Evolutionary conservation across 2,797 vertebrate genomes (phyloP).

Genomic region (Nyctibius grandis): DNA sequence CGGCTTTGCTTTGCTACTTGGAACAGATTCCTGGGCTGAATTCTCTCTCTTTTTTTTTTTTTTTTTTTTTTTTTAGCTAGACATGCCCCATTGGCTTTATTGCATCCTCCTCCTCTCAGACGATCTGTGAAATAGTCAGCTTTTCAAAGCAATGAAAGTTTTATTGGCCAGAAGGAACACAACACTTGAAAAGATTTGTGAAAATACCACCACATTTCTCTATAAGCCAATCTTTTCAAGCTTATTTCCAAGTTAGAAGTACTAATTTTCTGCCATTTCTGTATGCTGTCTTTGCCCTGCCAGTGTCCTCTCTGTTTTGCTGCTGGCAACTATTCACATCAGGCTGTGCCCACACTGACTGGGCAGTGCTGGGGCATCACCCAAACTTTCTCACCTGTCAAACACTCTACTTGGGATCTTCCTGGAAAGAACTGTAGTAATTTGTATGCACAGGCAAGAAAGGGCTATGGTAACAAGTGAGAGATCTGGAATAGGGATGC

Average conservation of each 20-base stretch:
- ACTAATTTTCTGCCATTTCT: neutral
- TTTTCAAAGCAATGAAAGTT: neutral
- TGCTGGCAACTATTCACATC: neutral
- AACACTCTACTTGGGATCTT: neutral
- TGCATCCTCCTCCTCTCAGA: neutral
- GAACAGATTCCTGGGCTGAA: neutral
- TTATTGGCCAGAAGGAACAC: neutral
- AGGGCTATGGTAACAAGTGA: neutral
- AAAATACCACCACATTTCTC: neutral
- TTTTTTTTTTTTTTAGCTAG: neutral
- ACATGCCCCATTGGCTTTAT: neutral
- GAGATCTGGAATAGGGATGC: neutral
- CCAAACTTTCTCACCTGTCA: neutral
- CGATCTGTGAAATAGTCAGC: neutral
- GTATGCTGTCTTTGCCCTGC: neutral
- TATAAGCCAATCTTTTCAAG: neutral
- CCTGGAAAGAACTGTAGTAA: neutral
- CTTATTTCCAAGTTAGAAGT: neutral
- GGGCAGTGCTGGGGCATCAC: fast-evolving
- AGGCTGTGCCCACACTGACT: neutral
- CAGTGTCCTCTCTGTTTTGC: neutral
- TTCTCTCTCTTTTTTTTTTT: fast-evolving
- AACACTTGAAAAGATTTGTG: neutral
- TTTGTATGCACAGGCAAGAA: neutral
- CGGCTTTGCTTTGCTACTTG: neutral